These are phyloP conservation scores for Acromyrmex echinatior DNA, from an alignment of 1,140 invertebrate species.

Conservation along the genomic window DNA sequence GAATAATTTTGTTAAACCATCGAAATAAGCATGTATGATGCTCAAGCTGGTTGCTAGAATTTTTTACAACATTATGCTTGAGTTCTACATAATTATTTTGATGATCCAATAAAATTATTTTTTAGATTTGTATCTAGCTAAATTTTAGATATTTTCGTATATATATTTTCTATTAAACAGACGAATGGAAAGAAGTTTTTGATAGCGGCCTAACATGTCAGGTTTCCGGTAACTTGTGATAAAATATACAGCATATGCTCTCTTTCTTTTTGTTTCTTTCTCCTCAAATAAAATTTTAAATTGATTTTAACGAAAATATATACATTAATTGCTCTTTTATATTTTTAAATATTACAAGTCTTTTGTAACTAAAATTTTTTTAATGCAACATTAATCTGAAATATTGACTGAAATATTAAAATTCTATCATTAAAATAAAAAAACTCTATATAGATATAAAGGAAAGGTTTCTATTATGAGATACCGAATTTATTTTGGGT, in stretches of 20 bases:
- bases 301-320: background rate
- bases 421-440: background rate
- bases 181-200: conserved; percentile 1
- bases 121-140: too few species aligned
- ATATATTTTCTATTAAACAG: background rate
- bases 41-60: too few species aligned
- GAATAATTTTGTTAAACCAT: too few species aligned
- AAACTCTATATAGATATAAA: too few species aligned
- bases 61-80: too few species aligned
- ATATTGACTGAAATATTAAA: background rate
- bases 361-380: background rate
- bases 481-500: too few species aligned
- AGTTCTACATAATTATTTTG: too few species aligned
- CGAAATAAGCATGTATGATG: too few species aligned
- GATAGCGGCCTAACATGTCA: too few species aligned
- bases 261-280: background rate
- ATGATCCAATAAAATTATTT: too few species aligned
- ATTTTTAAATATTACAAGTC: background rate
- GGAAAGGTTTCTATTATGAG: too few species aligned
- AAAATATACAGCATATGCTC: background rate
- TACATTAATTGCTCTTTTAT: background rate
- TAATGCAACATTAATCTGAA: background rate
- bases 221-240: background rate
- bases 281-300: background rate
- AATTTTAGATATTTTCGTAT: too few species aligned